phyloP scores from a whole-genome alignment of 2,888 invertebrate genomes.

The Erpobdella octoculata region DNA sequence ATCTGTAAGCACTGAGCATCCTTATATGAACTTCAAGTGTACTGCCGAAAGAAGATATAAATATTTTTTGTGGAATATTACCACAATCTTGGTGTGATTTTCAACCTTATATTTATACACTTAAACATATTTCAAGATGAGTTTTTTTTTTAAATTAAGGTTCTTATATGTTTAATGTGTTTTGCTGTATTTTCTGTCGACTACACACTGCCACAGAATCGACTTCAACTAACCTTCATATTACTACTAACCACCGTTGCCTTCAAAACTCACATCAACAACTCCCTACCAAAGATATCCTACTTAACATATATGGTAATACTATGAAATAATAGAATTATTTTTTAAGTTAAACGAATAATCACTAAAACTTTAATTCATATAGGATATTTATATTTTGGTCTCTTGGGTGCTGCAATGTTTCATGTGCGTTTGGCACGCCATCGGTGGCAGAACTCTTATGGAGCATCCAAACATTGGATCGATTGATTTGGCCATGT shows the following conservation, averaged over 20 bases:
- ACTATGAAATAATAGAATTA: not conserved
- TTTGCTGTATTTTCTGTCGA: slow-evolving; percentile 35
- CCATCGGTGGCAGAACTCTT: not conserved
- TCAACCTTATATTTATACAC: not conserved
- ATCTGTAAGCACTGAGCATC: not conserved
- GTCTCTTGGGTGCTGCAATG: slow-evolving; percentile 22
- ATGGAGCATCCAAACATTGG: not conserved
- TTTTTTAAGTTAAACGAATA: not conserved
- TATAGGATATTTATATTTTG: slow-evolving; percentile 22
- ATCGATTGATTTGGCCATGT: not conserved
- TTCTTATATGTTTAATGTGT: slow-evolving; percentile 32
- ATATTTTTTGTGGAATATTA: slow-evolving; percentile 51
- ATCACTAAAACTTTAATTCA: not conserved
- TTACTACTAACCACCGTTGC: slow-evolving; percentile 35
- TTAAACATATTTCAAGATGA: no score
- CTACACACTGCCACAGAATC: slow-evolving; percentile 30
- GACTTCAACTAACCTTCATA: slow-evolving; percentile 35
- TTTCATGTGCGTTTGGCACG: slow-evolving; percentile 16
- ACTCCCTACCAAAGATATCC: slow-evolving; percentile 35
- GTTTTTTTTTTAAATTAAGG: no score
- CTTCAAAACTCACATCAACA: slow-evolving; percentile 35
- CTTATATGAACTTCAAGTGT: slow-evolving; percentile 46
- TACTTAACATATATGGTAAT: slow-evolving; percentile 36
- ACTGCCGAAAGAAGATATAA: slow-evolving; percentile 49
- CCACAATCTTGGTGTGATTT: slow-evolving; percentile 45